Conservation (phyloP, 2,797 vertebrate species). For the Acanthurus tractus region DNA sequence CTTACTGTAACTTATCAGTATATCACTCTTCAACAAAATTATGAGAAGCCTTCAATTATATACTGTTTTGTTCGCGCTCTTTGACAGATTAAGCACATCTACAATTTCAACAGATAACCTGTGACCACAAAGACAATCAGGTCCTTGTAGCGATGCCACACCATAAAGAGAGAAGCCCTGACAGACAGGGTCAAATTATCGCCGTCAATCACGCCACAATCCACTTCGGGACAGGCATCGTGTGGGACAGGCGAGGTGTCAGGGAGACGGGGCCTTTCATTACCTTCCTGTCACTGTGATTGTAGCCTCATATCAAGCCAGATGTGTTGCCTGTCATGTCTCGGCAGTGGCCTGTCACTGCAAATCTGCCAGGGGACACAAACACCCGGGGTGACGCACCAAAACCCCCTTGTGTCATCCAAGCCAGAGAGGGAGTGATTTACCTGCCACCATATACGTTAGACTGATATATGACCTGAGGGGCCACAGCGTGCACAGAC, state of each 20-base stretch:
- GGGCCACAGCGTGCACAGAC: conserved; percentile 10
- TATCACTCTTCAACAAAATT: background rate
- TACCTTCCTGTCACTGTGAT: conserved; percentile 72
- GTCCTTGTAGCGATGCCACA: conserved; percentile 8
- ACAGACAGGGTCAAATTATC: conserved; percentile 69
- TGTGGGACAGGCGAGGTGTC: conserved; percentile 43
- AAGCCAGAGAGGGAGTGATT: conserved; percentile 34
- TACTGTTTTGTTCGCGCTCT: background rate
- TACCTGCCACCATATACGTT: conserved; percentile 33
- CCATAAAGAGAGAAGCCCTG: conserved; percentile 39
- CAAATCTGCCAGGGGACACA: conserved; percentile 67
- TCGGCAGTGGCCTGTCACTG: conserved; percentile 55
- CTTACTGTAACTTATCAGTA: too few relatives aligned
- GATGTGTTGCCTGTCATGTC: conserved; percentile 74
- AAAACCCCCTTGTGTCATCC: conserved; percentile 9
- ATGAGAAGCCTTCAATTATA: background rate
- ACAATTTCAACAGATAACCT: conserved; percentile 36
- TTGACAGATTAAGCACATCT: conserved; percentile 28
- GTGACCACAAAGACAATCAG: conserved; percentile 24
- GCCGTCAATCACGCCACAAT: conserved; percentile 59
- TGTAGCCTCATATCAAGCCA: conserved; percentile 61
- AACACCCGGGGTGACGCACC: conserved; percentile 37
- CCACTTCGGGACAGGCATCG: conserved; percentile 31
- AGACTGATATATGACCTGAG: background rate
- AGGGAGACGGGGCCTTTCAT: conserved; percentile 66